Base-by-base conservation (phyloP, 2,888 invertebrate genomes). In the Noctua pronuba region DNA sequence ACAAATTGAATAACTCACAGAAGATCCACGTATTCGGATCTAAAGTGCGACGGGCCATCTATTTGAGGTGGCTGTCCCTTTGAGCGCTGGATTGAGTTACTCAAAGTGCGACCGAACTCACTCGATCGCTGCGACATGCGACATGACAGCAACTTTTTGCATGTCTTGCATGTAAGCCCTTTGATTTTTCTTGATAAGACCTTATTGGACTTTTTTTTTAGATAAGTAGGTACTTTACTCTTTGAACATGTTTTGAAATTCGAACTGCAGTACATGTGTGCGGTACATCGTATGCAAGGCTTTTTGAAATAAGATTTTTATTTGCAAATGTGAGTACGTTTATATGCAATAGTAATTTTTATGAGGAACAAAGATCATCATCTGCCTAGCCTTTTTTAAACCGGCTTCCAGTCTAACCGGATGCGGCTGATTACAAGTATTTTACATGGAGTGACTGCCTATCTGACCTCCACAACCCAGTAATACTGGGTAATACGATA, bases 1-100 rank as follows among this genome's bases (percentile, higher is more conserved):
- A 94, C 94, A 96, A 96, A 96, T 96, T 96, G 95, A 96, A 96
- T 96, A 96, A 95, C 94, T 94, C 92, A 91, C 91, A 92, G 93
- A 95, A 95, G 96, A 96, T 95, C 91, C 94, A 95, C 94, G 95
- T 92, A 94, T 93, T 94, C 92, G 92, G 90, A 92, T 93, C 91
- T 91, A 89, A 92, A 93, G 92, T 92, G 91, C 94, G 96, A 95
- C 94, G 90, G 94, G 92, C 93, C 93, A 95, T 96, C 94, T 93
- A 95, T 95, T 94, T 93, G 92, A 93, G 91, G 91, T 89, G 91
- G 92, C 92, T 92, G 95, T 94, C 95, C 95, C 94, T 95, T 95
- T 94, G 92, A 92, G 90, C 89, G 85, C 79, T 79, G 90, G 91
- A 92, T 93, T 92, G 92, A 92, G 92, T 94, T 92, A 92, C 92